Base-by-base conservation (phyloP, 1,140 invertebrate species). In the Vanessa tameamea region DNA sequence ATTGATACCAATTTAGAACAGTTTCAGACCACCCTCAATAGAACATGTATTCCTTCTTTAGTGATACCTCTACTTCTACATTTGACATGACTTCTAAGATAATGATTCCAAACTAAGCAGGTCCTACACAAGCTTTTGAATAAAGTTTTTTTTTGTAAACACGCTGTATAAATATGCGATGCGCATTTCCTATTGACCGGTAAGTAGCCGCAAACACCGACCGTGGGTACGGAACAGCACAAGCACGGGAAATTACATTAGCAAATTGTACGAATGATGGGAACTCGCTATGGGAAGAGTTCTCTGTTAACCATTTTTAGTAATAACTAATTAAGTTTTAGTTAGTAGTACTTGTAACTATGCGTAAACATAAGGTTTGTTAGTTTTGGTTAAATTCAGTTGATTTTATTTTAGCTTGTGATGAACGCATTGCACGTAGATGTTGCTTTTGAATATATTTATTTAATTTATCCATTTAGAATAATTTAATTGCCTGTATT, bases 241-340 rank as follows among this genome's bases (percentile, higher is more conserved):
- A 78, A 72, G 76, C 50, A 61, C 65, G 78, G 82, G 78, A 83
- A 81, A 81, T 84, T 80, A 82, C 80, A 83, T 86, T 86, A 86
- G 84, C 84, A 82, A 86, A 86, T 84, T 81, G 78, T 83, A 69
- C 80, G 73, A 75, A 76, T 83, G 82, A 16, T 84, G 84, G 76
- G 84, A 86, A 86, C 69, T 14, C 3, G 55, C 63, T 59, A 67
- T 81, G 79, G 78, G 80, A 79, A 83, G 66, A 15, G 37, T 63
- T 64, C 51, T 55, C 50, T 69, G 31, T 57, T 59, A 66, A 37
- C 64, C 47, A 64, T 73, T 73, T 53, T 51, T 51, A 63, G 50
- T 43, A 47, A 55, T 64, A 73, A 57, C 75, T 70, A 73, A 73
- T 67, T 37, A 23, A 61, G 26, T 61, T 61, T 37, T 37, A 37